Evolutionary conservation across 2,113 vertebrate species (phyloP).

Genomic region (Conger conger): DNA sequence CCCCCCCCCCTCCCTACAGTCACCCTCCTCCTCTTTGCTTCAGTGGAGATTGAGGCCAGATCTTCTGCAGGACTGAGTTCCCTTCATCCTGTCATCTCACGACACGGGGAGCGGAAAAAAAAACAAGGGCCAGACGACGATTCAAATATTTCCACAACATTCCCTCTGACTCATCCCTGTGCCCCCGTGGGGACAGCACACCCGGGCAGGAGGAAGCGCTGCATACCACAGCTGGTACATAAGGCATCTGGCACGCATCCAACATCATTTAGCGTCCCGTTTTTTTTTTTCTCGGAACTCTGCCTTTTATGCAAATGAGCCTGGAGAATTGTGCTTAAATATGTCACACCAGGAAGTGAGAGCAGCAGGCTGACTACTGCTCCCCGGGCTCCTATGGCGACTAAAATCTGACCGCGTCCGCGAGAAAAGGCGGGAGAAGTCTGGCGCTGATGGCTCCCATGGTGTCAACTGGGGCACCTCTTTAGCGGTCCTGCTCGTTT

Average conservation of each 20-base stretch:
- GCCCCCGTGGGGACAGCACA: not conserved
- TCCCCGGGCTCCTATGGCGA: not conserved
- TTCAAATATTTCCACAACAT: not conserved
- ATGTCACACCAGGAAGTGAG: constrained; percentile 32
- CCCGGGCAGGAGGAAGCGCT: not conserved
- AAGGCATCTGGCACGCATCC: not conserved
- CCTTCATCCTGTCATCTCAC: not conserved
- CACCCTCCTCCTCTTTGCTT: too few species aligned
- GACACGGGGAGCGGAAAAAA: too few species aligned
- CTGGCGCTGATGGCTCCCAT: not conserved
- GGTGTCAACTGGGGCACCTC: not conserved
- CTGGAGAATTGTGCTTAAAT: constrained; percentile 22
- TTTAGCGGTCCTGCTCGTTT: not conserved
- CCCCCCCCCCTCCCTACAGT: too few species aligned
- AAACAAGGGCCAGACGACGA: not conserved
- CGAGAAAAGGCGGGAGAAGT: not conserved
- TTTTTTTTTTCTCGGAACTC: constrained; percentile 23
- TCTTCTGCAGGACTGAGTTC: not conserved
- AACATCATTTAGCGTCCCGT: not conserved
- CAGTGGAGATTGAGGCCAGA: not conserved
- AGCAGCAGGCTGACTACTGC: not conserved
- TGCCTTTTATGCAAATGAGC: constrained; percentile 38
- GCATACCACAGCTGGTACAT: not conserved
- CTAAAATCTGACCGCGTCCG: not conserved
- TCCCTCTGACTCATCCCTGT: not conserved